These are phyloP conservation scores for Dichetophora obliterata DNA, from an alignment of 2,888 invertebrate genomes.

Conservation along the genomic window DNA sequence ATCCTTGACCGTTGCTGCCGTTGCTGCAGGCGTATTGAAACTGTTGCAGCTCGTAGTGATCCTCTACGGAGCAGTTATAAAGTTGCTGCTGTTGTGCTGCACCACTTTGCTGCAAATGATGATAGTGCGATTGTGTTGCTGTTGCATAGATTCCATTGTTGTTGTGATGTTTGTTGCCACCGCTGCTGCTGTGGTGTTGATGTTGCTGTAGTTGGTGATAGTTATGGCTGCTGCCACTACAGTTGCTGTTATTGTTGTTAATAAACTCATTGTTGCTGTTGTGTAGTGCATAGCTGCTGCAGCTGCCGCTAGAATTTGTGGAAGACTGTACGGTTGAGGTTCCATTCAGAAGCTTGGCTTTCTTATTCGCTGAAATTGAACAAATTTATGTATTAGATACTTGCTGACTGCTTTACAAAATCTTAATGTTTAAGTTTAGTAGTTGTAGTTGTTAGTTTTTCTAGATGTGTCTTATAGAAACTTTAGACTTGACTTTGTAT, in stretches of 20 bases:
- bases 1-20: conserved; percentile 45
- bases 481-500: neutral
- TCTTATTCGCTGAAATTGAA: conserved; percentile 71
- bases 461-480: neutral
- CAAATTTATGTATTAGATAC: conserved; percentile 65
- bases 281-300: conserved; percentile 39
- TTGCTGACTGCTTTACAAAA: neutral
- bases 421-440: neutral
- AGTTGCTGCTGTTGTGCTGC: conserved; percentile 46
- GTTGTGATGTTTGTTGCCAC: conserved; percentile 43
- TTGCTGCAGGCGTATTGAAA: conserved; percentile 59
- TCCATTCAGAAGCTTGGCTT: conserved; percentile 70
- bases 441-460: conserved; percentile 2
- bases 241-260: conserved; percentile 47
- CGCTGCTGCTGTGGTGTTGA: conserved; percentile 42
- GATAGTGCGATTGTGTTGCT: conserved; percentile 46
- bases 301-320: conserved; percentile 41
- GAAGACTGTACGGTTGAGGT: conserved; percentile 52
- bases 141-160: conserved; percentile 35
- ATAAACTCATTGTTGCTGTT: conserved; percentile 46
- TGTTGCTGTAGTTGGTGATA: conserved; percentile 25
- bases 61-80: conserved; percentile 63
- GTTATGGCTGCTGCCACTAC: conserved; percentile 46
- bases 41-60: conserved; percentile 66
- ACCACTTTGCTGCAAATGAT: conserved; percentile 46